Evolutionary conservation across 2,888 invertebrate species (phyloP).

Genomic region (Acleris laterana): DNA sequence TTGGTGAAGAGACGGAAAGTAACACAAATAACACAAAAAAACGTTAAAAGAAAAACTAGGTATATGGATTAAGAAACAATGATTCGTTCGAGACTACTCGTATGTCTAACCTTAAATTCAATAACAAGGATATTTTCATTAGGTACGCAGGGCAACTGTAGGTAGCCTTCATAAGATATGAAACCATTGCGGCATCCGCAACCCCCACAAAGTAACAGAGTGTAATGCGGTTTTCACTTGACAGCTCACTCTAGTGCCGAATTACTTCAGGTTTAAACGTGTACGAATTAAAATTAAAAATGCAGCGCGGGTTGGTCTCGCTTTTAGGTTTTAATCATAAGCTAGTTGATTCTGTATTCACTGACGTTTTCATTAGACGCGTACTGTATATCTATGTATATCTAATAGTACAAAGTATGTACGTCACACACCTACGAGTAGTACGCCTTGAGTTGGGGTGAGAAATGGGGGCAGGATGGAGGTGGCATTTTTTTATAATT

Average conservation of each 20-base stretch:
- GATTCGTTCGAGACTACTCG: too few relatives aligned
- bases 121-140: too few relatives aligned
- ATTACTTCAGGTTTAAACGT: not conserved
- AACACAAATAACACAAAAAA: too few relatives aligned
- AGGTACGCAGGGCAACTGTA: too few relatives aligned
- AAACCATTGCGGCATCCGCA: not conserved
- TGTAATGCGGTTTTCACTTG: not conserved
- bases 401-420: conserved; percentile 18
- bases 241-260: not conserved
- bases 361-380: conserved; percentile 28
- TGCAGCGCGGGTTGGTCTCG: conserved; percentile 4
- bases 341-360: conserved; percentile 23
- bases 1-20: too few relatives aligned
- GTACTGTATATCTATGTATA: not conserved
- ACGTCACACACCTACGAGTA: conserved; percentile 18
- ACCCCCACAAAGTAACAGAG: not conserved
- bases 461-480: not conserved
- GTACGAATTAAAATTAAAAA: conserved; percentile 33
- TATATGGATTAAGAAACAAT: too few relatives aligned
- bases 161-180: too few relatives aligned
- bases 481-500: not conserved
- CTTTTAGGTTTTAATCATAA: conserved; percentile 19
- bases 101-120: too few relatives aligned
- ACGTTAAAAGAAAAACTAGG: too few relatives aligned
- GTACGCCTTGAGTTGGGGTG: not conserved